phyloP scores from a whole-genome alignment of 2,888 invertebrate species.

The Mactromeris polynyma region DNA sequence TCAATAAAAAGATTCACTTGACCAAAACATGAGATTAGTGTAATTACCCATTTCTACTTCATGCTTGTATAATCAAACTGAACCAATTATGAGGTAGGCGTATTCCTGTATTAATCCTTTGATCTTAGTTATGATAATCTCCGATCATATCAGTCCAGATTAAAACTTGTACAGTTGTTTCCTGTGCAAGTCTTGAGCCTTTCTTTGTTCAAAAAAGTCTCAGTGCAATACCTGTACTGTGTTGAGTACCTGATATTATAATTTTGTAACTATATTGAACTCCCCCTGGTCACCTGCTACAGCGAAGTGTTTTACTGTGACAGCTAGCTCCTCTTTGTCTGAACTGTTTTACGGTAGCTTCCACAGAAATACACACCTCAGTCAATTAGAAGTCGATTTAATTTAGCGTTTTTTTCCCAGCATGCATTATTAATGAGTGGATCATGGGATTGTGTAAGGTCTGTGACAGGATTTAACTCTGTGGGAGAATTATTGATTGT shows the following conservation, averaged over 20 bases:
- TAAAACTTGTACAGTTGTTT: neutral
- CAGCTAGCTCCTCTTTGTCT: neutral
- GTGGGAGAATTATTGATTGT: neutral
- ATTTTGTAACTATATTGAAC: neutral
- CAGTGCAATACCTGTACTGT: neutral
- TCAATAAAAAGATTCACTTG: neutral
- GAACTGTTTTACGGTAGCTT: neutral
- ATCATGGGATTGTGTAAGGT: neutral
- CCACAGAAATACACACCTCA: neutral
- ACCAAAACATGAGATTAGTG: neutral
- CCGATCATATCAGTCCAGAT: conserved; percentile 9
- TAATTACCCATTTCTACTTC: neutral
- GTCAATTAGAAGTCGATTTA: conserved; percentile 14
- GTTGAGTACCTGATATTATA: neutral
- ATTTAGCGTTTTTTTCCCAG: conserved; percentile 15
- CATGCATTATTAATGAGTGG: conserved; percentile 17
- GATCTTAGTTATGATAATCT: neutral
- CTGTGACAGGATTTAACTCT: conserved; percentile 11
- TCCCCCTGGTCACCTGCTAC: conserved; percentile 7
- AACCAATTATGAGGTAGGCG: neutral
- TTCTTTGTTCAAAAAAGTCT: conserved; percentile 5
- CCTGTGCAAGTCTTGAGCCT: neutral
- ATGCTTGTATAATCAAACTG: neutral
- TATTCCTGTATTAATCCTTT: neutral
- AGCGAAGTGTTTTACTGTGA: neutral